Percentiles rank a stretch among this genome's conserved stretches.
phyloP scores from a whole-genome alignment of 2,113 vertebrate species.

The Tinamus guttatus region DNA sequence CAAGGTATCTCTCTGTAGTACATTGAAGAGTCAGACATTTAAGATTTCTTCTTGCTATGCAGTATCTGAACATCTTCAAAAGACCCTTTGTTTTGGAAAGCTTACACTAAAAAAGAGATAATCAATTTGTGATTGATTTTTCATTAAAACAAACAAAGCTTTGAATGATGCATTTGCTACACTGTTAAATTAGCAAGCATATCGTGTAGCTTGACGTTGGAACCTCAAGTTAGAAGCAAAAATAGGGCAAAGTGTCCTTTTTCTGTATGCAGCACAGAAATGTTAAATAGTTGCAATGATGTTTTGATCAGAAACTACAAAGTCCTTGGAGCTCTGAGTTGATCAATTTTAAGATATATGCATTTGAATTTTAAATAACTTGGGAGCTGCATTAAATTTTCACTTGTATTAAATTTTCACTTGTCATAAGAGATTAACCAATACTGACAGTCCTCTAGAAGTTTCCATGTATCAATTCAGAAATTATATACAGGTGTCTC shows the following conservation, averaged over 20 bases:
- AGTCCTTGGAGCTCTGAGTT: neutral
- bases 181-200: neutral
- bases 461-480: neutral
- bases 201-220: neutral
- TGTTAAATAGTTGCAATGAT: neutral
- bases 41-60: neutral
- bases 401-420: neutral
- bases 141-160: neutral
- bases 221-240: neutral
- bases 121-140: neutral
- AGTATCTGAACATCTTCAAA: neutral
- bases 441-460: neutral
- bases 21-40: neutral
- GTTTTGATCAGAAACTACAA: neutral
- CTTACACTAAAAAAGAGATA: neutral
- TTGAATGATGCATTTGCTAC: neutral
- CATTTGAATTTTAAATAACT: neutral
- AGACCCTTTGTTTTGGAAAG: neutral
- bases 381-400: neutral
- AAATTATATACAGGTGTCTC: neutral
- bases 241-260: neutral
- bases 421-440: neutral
- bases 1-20: neutral
- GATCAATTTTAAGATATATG: neutral
- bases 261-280: neutral